Conservation (phyloP, 2,797 vertebrate species). For the Melanitta fusca region DNA sequence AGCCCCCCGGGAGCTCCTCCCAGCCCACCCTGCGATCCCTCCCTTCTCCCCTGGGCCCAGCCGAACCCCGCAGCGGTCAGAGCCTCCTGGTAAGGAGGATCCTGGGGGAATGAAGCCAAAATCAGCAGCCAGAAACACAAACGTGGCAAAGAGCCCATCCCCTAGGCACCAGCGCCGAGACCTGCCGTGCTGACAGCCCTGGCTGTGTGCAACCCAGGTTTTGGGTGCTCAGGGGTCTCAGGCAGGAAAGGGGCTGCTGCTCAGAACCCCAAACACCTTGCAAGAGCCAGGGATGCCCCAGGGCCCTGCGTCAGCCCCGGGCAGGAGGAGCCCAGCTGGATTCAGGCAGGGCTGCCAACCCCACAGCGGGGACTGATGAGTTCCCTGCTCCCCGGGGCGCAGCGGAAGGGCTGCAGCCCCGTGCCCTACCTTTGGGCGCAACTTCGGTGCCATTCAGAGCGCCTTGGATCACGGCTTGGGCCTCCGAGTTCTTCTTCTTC, state of each 20-base stretch:
- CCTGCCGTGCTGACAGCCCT: not conserved
- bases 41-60: not conserved
- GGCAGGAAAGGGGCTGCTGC: not conserved
- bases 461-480: conserved; percentile 93
- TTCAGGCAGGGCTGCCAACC: not conserved
- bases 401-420: not conserved
- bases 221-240: not conserved
- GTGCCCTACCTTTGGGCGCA: conserved; percentile 84
- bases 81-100: not conserved
- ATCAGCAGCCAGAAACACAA: not conserved
- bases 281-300: not conserved
- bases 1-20: not conserved
- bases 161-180: rapidly evolving
- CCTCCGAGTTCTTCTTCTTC: conserved; percentile 91
- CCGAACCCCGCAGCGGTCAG: not conserved
- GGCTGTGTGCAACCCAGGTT: not conserved
- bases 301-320: not conserved
- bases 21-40: not conserved
- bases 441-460: conserved; percentile 88
- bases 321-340: not conserved
- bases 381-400: not conserved
- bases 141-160: not conserved
- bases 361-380: not conserved
- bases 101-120: not conserved
- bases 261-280: not conserved